Evolutionary conservation across 1,140 invertebrate species (phyloP), one percentile per base, ranked within the genome.

Genomic region (Amyelois transitella): DNA sequence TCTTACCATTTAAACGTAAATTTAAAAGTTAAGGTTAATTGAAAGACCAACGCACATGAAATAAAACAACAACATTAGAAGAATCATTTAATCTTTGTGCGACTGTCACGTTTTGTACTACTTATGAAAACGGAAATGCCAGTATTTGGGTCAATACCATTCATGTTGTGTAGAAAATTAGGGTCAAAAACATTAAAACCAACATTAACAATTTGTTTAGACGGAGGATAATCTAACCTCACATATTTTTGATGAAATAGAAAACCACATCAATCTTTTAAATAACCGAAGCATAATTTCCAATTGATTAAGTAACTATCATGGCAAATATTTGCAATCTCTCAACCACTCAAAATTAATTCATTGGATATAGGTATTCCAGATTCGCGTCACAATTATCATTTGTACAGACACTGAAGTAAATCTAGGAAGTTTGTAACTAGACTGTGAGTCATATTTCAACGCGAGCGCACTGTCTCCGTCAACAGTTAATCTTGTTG

Each of bases 281-380:
- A n/a, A n/a, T n/a, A n/a, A n/a, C n/a, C n/a, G n/a, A n/a, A n/a
- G n/a, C n/a, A n/a, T n/a, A n/a, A n/a, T n/a, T n/a, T n/a, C n/a
- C n/a, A n/a, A n/a, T n/a, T n/a, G n/a, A n/a, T n/a, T n/a, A 5
- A 38, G 32, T 38, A 14, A 14, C 1, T 14, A 38, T 38, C 4
- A 38, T 5, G 4, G 8, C 12, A 4, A 14, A 14, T 14, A 8
- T 5, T n/a, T 38, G 4, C 6, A 14, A 14, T 8, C n/a, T 38
- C 32, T 14, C 17, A 38, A 14, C 32, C 32, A 28, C 50, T 17
- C 18, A 25, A n/a, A n/a, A n/a, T n/a, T n/a, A n/a, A n/a, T n/a
- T 8, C 12, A 21, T 43, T 45, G 47, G 38, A 52, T 43, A 32
- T 69, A 65, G 62, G 66, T 65, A 48, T 47, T 62, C 62, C 66